A percentile compares a stretch with the other conserved stretches of the same genome.
Evolutionary conservation across 2,113 vertebrate genomes (phyloP).

Genomic region (Lamprotornis superbus): DNA sequence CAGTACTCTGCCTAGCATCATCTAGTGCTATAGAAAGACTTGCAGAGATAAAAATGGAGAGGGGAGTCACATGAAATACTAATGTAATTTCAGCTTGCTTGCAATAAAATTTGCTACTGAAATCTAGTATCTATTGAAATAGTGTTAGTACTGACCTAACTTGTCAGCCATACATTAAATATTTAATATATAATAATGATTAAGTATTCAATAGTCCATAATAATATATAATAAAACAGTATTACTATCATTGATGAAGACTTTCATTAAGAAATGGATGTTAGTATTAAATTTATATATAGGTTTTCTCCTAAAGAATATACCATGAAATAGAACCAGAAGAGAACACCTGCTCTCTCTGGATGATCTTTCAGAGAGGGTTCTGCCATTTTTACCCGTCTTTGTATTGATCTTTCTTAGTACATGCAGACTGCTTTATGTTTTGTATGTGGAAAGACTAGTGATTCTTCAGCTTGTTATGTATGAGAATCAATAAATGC

Average conservation of each 20-base stretch:
- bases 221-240: background rate
- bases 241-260: background rate
- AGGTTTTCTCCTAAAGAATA: background rate
- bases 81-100: background rate
- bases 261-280: background rate
- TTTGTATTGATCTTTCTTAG: background rate
- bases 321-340: background rate
- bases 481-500: background rate
- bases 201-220: background rate
- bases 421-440: background rate
- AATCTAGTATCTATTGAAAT: background rate
- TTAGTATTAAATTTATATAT: background rate
- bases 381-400: background rate
- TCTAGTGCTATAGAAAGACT: background rate
- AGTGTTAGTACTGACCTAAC: background rate
- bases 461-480: background rate
- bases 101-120: background rate
- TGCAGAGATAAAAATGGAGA: background rate
- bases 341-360: background rate
- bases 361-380: background rate
- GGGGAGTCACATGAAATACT: background rate
- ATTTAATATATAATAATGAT: background rate
- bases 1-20: background rate
- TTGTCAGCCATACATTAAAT: background rate
- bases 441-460: background rate